Evolutionary conservation across 2,113 vertebrate genomes (phyloP), one percentile per base, ranked within the genome.

Genomic region (Taxidea taxus): DNA sequence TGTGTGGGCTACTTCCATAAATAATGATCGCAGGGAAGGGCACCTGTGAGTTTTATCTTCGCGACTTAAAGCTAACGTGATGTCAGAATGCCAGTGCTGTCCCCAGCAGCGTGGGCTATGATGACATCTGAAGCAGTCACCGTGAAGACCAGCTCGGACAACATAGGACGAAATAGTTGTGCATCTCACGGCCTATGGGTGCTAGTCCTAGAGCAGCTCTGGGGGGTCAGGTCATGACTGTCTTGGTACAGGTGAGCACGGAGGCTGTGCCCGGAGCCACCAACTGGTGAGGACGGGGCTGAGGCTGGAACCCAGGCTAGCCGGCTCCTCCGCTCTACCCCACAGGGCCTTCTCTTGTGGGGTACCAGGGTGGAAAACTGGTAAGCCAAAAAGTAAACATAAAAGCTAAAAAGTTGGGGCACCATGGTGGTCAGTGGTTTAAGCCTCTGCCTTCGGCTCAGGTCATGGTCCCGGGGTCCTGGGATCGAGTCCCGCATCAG

Each of bases 31-130:
- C 1, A 54, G 77, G 39, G 20, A 47, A 4, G 3, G 6, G 29
- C 20, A 60, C 18, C 18, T 4, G 16, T 7, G 6, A 91, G 15
- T 23, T 39, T 12, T 5, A 10, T 14, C 64, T 15, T 13, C 4
- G 23, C 0, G n/a, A 31, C 4, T 4, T 37, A 29, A 49, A 51
- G 60, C 29, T 16, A 5, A 7, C 14, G 27, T 3, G 21, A 11
- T 3, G 12, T 14, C 9, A 12, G 34, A 62, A 37, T 0, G 8
- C 18, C 51, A 2, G 54, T 37, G 60, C 72, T 21, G 5, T 16
- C 18, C 4, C 37, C 34, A 4, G 15, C 37, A 1, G 6, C 10
- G 3, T 2, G 4, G 3, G 6, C 1, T 7, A n/a, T 6, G 37
- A 11, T 1, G 6, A 16, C 47, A 54, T n/a, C 87, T 13, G 49